Evolutionary conservation across 2,888 invertebrate genomes (phyloP), one percentile per base, ranked within the genome.

Genomic region (Phragmatobia fuliginosa): DNA sequence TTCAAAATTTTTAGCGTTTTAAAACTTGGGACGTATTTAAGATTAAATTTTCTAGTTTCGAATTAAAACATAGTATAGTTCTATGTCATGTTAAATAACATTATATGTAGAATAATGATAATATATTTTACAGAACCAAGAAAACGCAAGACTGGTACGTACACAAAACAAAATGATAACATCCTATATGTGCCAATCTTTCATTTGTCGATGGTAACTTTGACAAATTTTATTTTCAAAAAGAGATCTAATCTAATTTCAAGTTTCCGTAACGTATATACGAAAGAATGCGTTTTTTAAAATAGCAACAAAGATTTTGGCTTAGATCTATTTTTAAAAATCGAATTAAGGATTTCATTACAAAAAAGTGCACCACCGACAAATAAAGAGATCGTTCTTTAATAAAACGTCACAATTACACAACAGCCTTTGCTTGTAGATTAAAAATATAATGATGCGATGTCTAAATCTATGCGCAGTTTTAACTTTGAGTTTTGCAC

Each of bases 131-230:
- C 91, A 91, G 91, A 90, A 76, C 74, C 86, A 81, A 87, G 83
- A 78, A 87, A 86, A 85, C 84, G 87, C 74, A 91, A 89, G 83
- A 88, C 76, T 76, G 91, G 91, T 91, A 91, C 83, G 90, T 90
- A 90, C 86, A 84, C 83, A 69, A 65, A 62, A 83, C 77, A 80
- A 61, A 71, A 59, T 64, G 25, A 28, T 73, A 69, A 32, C 72
- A 73, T 66, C 59, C 64, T 70, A 59, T 70, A 68, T 71, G 68
- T 75, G 74, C 68, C 70, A 72, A n/a, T 62, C 72, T 25, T 73
- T 73, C 70, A 31, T 73, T 76, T 67, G 59, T 74, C 41, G 70
- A 74, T 67, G 70, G 66, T 31, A 31, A 65, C 38, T 28, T 61
- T 56, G 49, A 28, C 0, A n/a, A 25, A n/a, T n/a, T n/a, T n/a